Conservation (phyloP, 1,140 invertebrate species). For the Pachyrhynchus sulphureomaculatus region DNA sequence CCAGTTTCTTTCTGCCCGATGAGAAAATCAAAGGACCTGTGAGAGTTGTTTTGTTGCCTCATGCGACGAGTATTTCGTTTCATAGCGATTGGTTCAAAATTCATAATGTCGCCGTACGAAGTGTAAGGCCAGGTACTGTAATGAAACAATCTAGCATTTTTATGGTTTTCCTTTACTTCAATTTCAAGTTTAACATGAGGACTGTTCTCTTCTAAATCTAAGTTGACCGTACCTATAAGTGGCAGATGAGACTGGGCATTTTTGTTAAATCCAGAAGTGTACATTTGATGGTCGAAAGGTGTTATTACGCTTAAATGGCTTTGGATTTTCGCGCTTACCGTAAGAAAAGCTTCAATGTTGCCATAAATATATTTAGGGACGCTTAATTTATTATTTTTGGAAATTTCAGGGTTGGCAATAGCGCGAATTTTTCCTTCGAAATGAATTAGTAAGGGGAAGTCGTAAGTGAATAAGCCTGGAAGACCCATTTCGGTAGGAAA, state of each 20-base stretch:
- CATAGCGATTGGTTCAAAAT: constrained; percentile 48
- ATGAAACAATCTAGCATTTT: constrained; percentile 57
- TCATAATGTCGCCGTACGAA: constrained; percentile 56
- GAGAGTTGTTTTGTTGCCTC: constrained; percentile 34
- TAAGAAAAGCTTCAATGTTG: constrained; percentile 52
- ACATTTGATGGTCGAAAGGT: constrained; percentile 61
- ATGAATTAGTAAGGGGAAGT: constrained; percentile 55
- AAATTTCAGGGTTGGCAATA: constrained; percentile 48
- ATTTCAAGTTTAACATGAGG: constrained; percentile 52
- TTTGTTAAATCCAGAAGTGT: constrained; percentile 60
- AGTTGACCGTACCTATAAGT: constrained; percentile 50
- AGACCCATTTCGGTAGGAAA: constrained; percentile 66
- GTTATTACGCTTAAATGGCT: constrained; percentile 64
- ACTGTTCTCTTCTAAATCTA: constrained; percentile 53
- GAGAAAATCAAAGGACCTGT: constrained; percentile 14
- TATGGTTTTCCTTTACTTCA: constrained; percentile 46
- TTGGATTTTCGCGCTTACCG: constrained; percentile 56
- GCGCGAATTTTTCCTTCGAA: constrained; percentile 53
- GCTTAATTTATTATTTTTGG: constrained; percentile 31
- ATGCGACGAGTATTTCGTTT: constrained; percentile 23
- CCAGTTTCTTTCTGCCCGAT: constrained; percentile 36
- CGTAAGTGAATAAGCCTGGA: constrained; percentile 63
- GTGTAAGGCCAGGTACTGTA: constrained; percentile 62
- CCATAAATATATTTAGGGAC: constrained; percentile 48
- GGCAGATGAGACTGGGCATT: constrained; percentile 60